Percentiles rank a stretch among this genome's conserved stretches.
Evolutionary conservation across 2,113 vertebrate species (phyloP).

Genomic region (Crocuta crocuta): DNA sequence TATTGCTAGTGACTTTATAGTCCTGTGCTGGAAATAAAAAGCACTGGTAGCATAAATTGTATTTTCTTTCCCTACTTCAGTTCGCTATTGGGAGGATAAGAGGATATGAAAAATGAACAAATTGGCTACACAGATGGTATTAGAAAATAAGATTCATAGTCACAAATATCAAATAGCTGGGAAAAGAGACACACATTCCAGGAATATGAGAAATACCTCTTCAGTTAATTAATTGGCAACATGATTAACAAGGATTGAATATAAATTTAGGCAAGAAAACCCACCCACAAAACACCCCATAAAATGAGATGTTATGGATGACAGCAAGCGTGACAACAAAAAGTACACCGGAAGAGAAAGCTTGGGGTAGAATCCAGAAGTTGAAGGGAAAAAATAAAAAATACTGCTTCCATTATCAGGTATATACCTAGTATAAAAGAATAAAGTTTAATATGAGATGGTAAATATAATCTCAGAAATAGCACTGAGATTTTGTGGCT

Average conservation of each 20-base stretch:
- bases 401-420: background rate
- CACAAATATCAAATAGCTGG: background rate
- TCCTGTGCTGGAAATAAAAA: background rate
- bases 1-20: background rate
- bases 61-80: background rate
- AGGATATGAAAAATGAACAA: constrained; percentile 7
- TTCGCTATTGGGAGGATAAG: background rate
- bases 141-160: constrained; percentile 24
- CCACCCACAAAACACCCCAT: background rate
- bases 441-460: background rate
- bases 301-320: background rate
- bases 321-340: background rate
- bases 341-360: background rate
- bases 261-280: background rate
- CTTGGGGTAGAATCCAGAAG: background rate
- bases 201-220: background rate
- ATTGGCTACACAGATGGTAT: background rate
- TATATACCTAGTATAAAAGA: background rate
- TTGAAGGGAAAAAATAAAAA: background rate
- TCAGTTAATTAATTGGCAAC: background rate
- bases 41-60: background rate
- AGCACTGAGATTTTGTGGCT: background rate
- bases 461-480: constrained; percentile 12
- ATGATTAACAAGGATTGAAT: background rate
- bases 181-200: background rate